Conservation (phyloP, 2,797 vertebrate genomes). For the Rhabdophis nuchalis region DNA sequence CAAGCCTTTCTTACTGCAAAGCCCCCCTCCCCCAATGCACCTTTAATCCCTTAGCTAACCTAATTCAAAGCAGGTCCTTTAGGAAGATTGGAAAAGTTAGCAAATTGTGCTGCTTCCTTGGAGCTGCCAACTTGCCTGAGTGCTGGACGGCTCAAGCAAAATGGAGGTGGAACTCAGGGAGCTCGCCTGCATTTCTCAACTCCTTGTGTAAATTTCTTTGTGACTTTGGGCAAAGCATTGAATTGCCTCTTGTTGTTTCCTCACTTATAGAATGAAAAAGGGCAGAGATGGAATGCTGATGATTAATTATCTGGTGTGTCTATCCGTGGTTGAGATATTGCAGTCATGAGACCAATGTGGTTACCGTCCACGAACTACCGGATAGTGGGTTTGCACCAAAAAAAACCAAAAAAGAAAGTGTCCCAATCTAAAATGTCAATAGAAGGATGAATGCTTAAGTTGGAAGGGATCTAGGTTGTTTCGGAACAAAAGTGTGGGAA, state of each 20-base stretch:
- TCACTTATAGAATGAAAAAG: not conserved
- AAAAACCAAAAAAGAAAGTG: not conserved
- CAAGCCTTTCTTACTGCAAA: not conserved
- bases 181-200: not conserved
- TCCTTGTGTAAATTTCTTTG: not conserved
- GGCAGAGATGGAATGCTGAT: not conserved
- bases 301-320: not conserved
- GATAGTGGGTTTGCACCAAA: not conserved
- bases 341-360: not conserved
- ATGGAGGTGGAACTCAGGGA: not conserved
- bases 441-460: not conserved
- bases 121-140: not conserved
- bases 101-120: not conserved
- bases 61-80: not conserved
- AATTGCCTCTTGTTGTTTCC: not conserved
- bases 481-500: not conserved
- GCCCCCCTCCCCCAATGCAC: not conserved
- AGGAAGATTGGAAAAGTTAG: not conserved
- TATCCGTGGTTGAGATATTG: not conserved
- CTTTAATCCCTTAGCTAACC: not conserved
- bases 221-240: not conserved
- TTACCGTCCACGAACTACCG: not conserved
- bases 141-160: not conserved
- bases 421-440: not conserved
- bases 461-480: not conserved